Evolutionary conservation across 2,888 invertebrate genomes (phyloP).

Genomic region (Halictus ligatus): DNA sequence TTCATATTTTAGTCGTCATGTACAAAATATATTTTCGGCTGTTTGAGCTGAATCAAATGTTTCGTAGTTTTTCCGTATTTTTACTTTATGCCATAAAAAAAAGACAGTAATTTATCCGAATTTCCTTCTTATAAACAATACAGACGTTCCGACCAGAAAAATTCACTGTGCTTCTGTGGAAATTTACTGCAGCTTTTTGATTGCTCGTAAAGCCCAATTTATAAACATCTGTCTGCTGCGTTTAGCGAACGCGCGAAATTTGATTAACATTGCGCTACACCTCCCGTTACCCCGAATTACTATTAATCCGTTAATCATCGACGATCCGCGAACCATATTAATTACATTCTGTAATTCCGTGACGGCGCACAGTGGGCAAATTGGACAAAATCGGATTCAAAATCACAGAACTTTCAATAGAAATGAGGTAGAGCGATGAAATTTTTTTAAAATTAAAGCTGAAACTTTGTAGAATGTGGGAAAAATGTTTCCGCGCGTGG

Average conservation of each 20-base stretch:
- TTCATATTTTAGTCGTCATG: neutral
- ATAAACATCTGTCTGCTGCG: neutral
- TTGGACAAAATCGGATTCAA: no score
- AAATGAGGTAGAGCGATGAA: no score
- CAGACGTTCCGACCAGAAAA: neutral
- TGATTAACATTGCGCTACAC: neutral
- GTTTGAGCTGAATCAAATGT: neutral
- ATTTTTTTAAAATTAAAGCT: no score
- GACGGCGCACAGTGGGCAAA: no score
- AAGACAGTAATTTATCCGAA: neutral
- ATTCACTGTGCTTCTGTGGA: neutral
- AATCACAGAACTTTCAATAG: no score
- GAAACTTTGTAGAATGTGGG: no score
- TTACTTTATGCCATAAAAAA: neutral
- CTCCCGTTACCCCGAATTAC: neutral
- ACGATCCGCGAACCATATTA: neutral
- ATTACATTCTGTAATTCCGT: constrained; percentile 1
- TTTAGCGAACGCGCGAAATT: neutral
- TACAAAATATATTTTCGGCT: neutral
- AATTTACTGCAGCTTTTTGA: neutral
- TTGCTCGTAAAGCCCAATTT: neutral
- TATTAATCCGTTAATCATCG: neutral
- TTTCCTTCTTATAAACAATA: neutral
- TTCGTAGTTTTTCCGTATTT: neutral
- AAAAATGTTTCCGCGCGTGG: no score